Base-by-base conservation (phyloP, 2,113 vertebrate species). In the Hydropotes inermis region DNA sequence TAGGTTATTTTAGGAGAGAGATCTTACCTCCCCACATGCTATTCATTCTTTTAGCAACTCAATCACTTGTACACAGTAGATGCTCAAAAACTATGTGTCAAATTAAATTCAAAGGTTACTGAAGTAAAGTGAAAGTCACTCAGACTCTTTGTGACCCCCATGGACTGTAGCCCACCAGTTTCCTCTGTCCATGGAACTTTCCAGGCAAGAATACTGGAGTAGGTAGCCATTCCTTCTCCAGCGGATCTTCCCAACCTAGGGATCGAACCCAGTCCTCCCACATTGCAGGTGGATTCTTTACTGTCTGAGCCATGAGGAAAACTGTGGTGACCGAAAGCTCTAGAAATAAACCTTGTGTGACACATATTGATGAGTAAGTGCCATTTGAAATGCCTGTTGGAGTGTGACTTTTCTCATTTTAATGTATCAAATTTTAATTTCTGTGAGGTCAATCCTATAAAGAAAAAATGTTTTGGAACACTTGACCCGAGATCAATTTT, bases 321-420 rank as follows among this genome's bases (percentile, higher is more conserved):
- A 10, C 21, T 70, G n/a, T 39, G 82, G 5, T 74, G 27, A 67
- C 57, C 67, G 39, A 96, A 87, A 87, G 8, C 17, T 96, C 39
- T 76, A 60, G 74, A 78, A 96, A 85, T 84, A 87, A 54, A 47
- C 17, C 8, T 82, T 5, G 1, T 30, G 2, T 58, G 74, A 84
- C 15, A 92, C 36, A 79, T 92, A 17, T 45, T 92, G 93, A 88
- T 6, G 67, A 47, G 1, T n/a, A 14, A 78, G 11, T 85, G 7
- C 33, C 28, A 45, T 61, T 85, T 47, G 7, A 96, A 89, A 30
- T 27, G 28, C 33, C 55, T 19, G 74, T n/a, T 16, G 58, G 23
- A 84, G 17, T 87, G 43, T 52, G 4, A 58, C 88, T 89, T 84
- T 96, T 84, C 27, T 52, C 27, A 50, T 61, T 55, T 92, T 94